Base-by-base conservation (phyloP, 2,113 vertebrate genomes). In the Gulo gulo region DNA sequence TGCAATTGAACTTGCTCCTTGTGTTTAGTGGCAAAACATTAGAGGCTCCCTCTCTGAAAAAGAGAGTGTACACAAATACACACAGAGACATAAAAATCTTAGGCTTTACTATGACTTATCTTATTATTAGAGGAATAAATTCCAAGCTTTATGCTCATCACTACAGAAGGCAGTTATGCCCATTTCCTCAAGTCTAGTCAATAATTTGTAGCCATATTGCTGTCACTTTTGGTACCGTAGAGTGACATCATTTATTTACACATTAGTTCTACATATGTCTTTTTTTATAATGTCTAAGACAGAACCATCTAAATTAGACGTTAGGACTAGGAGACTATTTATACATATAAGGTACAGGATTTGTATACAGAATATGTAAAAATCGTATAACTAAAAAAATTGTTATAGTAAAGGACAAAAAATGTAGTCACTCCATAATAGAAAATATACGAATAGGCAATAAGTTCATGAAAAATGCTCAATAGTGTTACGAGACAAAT, bases 21-120 rank as follows among this genome's bases (percentile, higher is more conserved):
- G 96, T 96, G 95, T 81, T 95, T 31, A 52, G 67, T 96, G 74
- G 74, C 81, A 93, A 87, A 97, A 42, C 81, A 52, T 94, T 74
- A 93, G n/a, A 47, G 39, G 3, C 2, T 95, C 50, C 57, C 67
- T 92, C 76, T 97, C 83, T 92, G 55, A 92, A 76, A 74, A 52
- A 84, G 29, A 87, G 83, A 74, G 93, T 8, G 65, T 24, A 76
- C 59, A 79, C 23, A 78, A 61, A 76, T 21, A 36, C 26, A 21
- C 73, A 45, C 1, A 57, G 26, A 93, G 61, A 59, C 14, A 47
- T 5, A 42, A 57, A 95, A 93, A 88, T 42, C 5, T 24, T 81
- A 88, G 78, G 52, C 10, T 65, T 79, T 95, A 42, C 45, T 93
- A 81, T 55, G 34, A 45, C 45, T 59, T 61, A 31, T 6, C 45